Evolutionary conservation across 1,140 invertebrate genomes (phyloP).

Genomic region (Aphaenogaster floridana): DNA sequence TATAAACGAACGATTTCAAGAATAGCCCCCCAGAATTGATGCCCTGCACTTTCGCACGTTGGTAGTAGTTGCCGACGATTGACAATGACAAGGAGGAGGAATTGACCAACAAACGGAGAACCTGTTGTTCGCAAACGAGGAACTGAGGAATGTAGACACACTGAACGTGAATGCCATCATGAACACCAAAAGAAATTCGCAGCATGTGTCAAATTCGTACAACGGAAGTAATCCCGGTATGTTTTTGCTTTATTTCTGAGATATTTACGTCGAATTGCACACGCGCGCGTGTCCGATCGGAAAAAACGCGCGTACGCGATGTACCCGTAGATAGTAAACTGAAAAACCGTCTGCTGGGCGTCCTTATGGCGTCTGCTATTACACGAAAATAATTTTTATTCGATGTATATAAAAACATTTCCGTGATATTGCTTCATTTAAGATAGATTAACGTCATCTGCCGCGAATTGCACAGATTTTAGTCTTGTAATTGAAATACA

Average conservation of each 20-base stretch:
- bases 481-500: constrained; percentile 7
- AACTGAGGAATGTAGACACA: constrained; percentile 57
- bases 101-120: constrained; percentile 70
- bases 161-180: constrained; percentile 72
- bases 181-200: constrained; percentile 73
- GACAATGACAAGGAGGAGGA: constrained; percentile 73
- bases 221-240: constrained; percentile 60
- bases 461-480: neutral
- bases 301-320: constrained; percentile 13
- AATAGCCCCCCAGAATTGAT: too few relatives aligned
- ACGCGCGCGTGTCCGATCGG: neutral
- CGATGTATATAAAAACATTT: neutral
- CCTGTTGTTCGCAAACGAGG: constrained; percentile 72
- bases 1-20: too few relatives aligned
- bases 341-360: constrained; percentile 86
- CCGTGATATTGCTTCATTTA: too few relatives aligned
- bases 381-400: constrained; percentile 58
- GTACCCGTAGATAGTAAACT: constrained; percentile 69
- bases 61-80: constrained; percentile 66
- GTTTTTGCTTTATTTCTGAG: constrained; percentile 15
- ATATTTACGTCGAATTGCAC: neutral
- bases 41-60: constrained; percentile 18
- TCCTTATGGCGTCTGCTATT: constrained; percentile 86
- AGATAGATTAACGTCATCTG: neutral
- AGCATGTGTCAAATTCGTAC: constrained; percentile 69